Conservation (phyloP, 2,113 vertebrate genomes). For the Pardalotus punctatus region DNA sequence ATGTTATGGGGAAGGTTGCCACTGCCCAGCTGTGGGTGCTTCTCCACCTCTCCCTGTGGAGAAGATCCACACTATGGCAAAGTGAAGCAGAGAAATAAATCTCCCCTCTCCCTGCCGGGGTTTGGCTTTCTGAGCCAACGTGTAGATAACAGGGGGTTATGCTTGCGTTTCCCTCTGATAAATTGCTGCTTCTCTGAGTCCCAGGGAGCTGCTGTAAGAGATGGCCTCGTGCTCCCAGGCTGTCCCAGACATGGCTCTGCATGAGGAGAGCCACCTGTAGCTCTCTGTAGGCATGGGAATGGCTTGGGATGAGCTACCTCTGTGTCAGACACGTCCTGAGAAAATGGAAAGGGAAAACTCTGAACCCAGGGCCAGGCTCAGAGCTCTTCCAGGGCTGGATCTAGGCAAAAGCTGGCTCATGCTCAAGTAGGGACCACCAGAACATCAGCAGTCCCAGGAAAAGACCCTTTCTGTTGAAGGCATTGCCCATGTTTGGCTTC, state of each 20-base stretch:
- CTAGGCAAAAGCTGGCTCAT: background rate
- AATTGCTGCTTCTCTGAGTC: background rate
- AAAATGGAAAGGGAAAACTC: background rate
- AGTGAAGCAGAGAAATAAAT: background rate
- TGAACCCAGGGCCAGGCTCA: background rate
- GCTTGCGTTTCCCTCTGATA: background rate
- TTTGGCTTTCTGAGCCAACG: background rate
- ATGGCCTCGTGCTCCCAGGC: accelerated
- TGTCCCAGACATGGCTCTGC: background rate
- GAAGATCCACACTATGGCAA: background rate
- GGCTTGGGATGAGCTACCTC: background rate
- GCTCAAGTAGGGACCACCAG: background rate
- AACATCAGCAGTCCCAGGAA: background rate
- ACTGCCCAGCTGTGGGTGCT: background rate
- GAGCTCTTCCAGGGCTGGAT: background rate
- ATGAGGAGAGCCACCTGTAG: background rate
- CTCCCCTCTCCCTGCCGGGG: accelerated
- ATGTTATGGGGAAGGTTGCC: background rate
- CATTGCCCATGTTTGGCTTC: accelerated
- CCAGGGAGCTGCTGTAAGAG: background rate
- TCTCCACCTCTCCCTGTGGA: background rate
- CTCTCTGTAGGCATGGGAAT: background rate
- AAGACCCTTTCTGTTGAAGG: background rate
- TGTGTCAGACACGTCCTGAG: background rate
- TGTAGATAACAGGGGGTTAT: background rate